Conservation (phyloP, 2,888 invertebrate genomes). For the Agrotis clavis region DNA sequence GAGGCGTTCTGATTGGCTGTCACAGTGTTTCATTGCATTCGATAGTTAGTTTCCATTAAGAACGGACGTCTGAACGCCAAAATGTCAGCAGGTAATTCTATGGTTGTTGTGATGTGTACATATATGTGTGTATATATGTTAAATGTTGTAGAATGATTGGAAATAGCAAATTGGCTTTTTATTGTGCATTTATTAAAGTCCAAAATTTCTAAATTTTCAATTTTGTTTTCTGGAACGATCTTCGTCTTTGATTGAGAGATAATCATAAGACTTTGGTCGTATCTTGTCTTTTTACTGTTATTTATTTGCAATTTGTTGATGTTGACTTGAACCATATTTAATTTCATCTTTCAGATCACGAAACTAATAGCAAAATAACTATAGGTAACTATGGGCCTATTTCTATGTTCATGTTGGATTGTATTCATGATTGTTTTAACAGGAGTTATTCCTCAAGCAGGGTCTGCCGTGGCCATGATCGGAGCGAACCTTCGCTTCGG, state of each 20-base stretch:
- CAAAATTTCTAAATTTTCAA: conserved; percentile 38
- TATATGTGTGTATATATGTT: conserved; percentile 35
- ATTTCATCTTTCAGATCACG: conserved; percentile 69
- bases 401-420: conserved; percentile 54
- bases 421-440: conserved; percentile 52
- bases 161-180: conserved; percentile 52
- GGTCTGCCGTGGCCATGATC: conserved; percentile 95
- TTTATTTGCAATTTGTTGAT: conserved; percentile 59
- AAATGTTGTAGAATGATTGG: conserved; percentile 52
- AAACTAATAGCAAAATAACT: conserved; percentile 68
- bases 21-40: conserved; percentile 75
- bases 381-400: conserved; percentile 65
- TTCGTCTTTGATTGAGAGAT: conserved; percentile 39
- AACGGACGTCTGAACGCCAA: conserved; percentile 72
- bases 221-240: conserved; percentile 35
- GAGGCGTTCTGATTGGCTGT: conserved; percentile 73
- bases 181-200: conserved; percentile 14
- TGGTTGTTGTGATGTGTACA: conserved; percentile 28
- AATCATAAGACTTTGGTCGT: conserved; percentile 45
- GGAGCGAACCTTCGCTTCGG: conserved; percentile 95
- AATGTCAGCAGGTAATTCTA: conserved; percentile 87
- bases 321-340: conserved; percentile 60
- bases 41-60: conserved; percentile 72
- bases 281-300: conserved; percentile 49
- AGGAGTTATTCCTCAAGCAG: conserved; percentile 79